These are phyloP conservation scores for Aleiodes testaceus DNA, from an alignment of 2,888 invertebrate genomes.

Conservation along the genomic window DNA sequence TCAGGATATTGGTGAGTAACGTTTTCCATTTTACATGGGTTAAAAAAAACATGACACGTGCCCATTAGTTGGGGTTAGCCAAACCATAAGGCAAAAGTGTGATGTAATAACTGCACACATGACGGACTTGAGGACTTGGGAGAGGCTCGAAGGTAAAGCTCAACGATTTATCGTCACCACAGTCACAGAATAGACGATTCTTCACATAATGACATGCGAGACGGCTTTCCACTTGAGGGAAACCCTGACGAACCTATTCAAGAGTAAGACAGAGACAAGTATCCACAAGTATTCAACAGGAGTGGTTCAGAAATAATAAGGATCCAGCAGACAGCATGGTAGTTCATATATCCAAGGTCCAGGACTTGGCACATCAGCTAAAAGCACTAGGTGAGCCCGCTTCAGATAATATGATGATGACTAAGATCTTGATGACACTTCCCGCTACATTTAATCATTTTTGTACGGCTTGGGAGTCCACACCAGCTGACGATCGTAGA, in stretches of 20 bases:
- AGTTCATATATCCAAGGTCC: slow-evolving; percentile 52
- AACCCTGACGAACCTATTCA: slow-evolving; percentile 56
- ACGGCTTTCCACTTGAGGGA: slow-evolving; percentile 58
- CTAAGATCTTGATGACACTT: slow-evolving; percentile 31
- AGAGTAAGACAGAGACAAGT: slow-evolving; percentile 57
- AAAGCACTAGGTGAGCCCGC: slow-evolving; percentile 39
- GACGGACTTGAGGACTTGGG: slow-evolving; percentile 39
- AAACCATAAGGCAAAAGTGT: too few relatives aligned
- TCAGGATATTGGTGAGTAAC: too few relatives aligned
- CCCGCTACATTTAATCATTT: slow-evolving; percentile 45
- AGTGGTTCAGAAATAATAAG: slow-evolving; percentile 46
- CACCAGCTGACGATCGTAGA: slow-evolving; percentile 10
- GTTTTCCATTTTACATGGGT: too few relatives aligned
- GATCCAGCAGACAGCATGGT: slow-evolving; percentile 48
- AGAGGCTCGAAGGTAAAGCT: slow-evolving; percentile 50
- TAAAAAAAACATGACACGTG: too few relatives aligned
- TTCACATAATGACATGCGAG: slow-evolving; percentile 57
- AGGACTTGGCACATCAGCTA: slow-evolving; percentile 46
- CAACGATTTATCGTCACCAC: slow-evolving; percentile 56
- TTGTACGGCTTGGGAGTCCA: slow-evolving; percentile 48
- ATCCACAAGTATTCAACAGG: slow-evolving; percentile 48
- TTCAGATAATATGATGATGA: slow-evolving; percentile 40
- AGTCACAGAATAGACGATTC: slow-evolving; percentile 48
- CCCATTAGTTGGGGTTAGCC: too few relatives aligned
- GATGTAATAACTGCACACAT: not conserved